A percentile compares a stretch with the other conserved stretches of the same genome.
phyloP scores from a whole-genome alignment of 1,140 invertebrate genomes.

The Hydropsyche tenuis region DNA sequence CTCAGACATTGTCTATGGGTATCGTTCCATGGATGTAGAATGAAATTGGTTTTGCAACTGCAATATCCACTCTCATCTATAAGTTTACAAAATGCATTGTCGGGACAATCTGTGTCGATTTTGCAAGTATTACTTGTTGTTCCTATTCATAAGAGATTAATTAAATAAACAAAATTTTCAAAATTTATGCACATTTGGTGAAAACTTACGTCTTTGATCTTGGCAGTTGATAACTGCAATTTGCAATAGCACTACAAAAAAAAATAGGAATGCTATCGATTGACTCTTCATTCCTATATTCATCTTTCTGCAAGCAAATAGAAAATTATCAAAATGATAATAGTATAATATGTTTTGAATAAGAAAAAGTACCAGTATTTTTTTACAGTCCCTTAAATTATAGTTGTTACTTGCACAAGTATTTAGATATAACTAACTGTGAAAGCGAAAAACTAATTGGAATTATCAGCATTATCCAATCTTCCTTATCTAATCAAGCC shows the following conservation, averaged over 20 bases:
- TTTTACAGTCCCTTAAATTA: too few species aligned
- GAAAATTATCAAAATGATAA: not conserved
- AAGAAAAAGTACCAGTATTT: too few species aligned
- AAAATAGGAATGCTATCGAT: not conserved
- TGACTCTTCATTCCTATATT: not conserved
- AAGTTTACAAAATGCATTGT: conserved; percentile 60
- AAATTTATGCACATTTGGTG: not conserved
- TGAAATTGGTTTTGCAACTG: conserved; percentile 60
- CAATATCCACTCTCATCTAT: conserved; percentile 55
- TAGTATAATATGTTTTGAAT: too few species aligned
- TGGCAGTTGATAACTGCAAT: not conserved
- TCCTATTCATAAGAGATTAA: too few species aligned
- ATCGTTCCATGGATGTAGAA: conserved; percentile 57
- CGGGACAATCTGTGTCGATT: conserved; percentile 58
- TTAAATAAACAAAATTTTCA: not conserved
- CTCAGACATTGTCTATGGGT: conserved; percentile 59
- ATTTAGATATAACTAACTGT: not conserved
- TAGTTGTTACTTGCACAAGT: too few species aligned
- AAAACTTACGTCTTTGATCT: not conserved
- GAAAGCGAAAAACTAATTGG: conserved; percentile 1
- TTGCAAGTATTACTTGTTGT: conserved; percentile 56
- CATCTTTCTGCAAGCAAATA: conserved; percentile 1
- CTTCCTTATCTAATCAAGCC: not conserved
- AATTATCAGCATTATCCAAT: not conserved
- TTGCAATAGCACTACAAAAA: not conserved